These are phyloP conservation scores for Dioctria linearis DNA, from an alignment of 2,888 invertebrate genomes.

Conservation along the genomic window DNA sequence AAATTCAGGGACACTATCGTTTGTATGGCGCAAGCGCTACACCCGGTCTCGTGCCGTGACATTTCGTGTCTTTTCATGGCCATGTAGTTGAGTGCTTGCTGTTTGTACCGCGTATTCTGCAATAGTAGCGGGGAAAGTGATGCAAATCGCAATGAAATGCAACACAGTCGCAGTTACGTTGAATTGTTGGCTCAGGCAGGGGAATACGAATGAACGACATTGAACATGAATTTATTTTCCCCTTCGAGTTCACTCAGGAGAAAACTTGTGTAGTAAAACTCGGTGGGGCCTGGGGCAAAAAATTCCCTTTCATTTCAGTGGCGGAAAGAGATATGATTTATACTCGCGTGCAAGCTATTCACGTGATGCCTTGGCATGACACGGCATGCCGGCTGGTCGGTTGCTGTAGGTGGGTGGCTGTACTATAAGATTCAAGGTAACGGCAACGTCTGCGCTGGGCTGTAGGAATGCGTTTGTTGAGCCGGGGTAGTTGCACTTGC, in stretches of 20 bases:
- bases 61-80: slow-evolving; percentile 18
- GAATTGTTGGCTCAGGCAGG: neutral
- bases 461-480: neutral
- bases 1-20: slow-evolving; percentile 41
- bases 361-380: no score
- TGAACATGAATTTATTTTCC: slow-evolving; percentile 47
- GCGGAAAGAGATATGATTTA: no score
- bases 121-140: slow-evolving; percentile 17
- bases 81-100: neutral
- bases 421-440: slow-evolving; percentile 16
- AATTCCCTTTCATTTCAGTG: slow-evolving; percentile 53
- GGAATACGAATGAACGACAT: slow-evolving; percentile 44
- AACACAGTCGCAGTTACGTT: neutral
- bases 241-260: slow-evolving; percentile 9
- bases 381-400: neutral
- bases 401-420: slow-evolving; percentile 15
- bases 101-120: neutral
- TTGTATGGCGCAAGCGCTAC: slow-evolving; percentile 34
- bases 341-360: neutral
- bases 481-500: neutral
- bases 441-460: neutral
- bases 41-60: slow-evolving; percentile 7
- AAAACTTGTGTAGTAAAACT: neutral
- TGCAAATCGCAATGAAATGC: no score
- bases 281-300: neutral